These are phyloP conservation scores for Micromussa lordhowensis DNA, from an alignment of 92 coral and sea anemone species.

Conservation along the genomic window DNA sequence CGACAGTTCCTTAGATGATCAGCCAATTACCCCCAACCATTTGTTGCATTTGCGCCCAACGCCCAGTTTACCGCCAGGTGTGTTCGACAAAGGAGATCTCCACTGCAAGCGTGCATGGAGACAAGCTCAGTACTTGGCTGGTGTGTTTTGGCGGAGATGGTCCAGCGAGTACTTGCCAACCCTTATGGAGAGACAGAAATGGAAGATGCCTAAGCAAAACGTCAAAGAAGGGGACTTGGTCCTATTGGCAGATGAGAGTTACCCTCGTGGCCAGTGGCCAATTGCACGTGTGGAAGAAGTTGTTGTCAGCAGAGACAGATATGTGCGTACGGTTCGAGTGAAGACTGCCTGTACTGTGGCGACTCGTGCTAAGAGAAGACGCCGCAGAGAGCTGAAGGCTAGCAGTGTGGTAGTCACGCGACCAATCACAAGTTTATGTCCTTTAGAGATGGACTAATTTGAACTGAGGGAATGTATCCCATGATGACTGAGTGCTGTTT, in stretches of 20 bases:
- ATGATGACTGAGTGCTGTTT: too few relatives aligned
- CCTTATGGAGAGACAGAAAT: too few relatives aligned
- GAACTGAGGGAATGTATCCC: too few relatives aligned
- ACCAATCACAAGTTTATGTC: too few relatives aligned
- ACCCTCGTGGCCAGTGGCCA: neutral
- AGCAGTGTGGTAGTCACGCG: too few relatives aligned
- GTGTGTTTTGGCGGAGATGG: conserved; percentile 61
- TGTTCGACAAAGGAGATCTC: too few relatives aligned
- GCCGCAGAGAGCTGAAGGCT: too few relatives aligned
- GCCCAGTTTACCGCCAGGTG: too few relatives aligned
- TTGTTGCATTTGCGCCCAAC: too few relatives aligned
- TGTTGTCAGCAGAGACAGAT: neutral
- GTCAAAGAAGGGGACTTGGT: neutral
- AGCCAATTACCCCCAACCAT: conserved; percentile 50
- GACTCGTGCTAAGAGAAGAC: neutral
- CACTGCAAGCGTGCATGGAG: conserved; percentile 41
- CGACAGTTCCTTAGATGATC: conserved; percentile 37
- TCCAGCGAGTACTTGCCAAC: too few relatives aligned
- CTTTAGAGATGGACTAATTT: too few relatives aligned
- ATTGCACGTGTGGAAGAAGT: too few relatives aligned
- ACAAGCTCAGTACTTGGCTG: conserved; percentile 63
- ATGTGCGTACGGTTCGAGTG: neutral
- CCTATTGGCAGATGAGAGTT: conserved; percentile 4
- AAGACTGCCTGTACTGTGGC: neutral
- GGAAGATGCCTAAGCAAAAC: neutral